Percentiles rank a stretch among this genome's conserved stretches.
phyloP scores from a whole-genome alignment of 2,113 vertebrate genomes.

The Sterna hirundo region DNA sequence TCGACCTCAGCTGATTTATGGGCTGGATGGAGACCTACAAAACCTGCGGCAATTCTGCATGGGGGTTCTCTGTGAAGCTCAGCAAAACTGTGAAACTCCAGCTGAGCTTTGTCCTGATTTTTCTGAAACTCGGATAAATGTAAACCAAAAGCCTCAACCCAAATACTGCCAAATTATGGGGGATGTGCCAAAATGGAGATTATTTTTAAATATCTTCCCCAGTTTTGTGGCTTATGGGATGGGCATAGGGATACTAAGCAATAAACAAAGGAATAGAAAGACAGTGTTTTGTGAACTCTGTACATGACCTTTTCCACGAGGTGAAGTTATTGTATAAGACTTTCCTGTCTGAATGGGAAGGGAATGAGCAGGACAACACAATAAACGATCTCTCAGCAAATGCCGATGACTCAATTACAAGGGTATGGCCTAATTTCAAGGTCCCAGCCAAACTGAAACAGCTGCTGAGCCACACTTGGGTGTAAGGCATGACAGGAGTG shows the following conservation, averaged over 20 bases:
- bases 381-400: constrained; percentile 12
- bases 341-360: constrained; percentile 41
- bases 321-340: constrained; percentile 63
- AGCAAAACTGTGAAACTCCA: constrained; percentile 7
- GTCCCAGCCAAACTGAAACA: neutral
- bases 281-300: constrained; percentile 34
- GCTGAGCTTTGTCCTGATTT: constrained; percentile 58
- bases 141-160: constrained; percentile 45
- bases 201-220: constrained; percentile 20
- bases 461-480: constrained; percentile 1
- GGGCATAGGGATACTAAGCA: neutral
- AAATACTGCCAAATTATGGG: constrained; percentile 21
- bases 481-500: neutral
- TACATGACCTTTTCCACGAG: constrained; percentile 32
- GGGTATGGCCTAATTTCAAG: neutral
- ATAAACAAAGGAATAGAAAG: constrained; percentile 37
- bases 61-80: neutral
- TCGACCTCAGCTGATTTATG: neutral
- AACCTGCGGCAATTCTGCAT: neutral
- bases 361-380: neutral
- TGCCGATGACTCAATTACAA: neutral
- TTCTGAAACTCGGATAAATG: neutral
- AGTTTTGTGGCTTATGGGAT: neutral
- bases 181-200: neutral
- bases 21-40: constrained; percentile 6